phyloP scores from a whole-genome alignment of 2,113 vertebrate genomes.

The Albula goreensis region DNA sequence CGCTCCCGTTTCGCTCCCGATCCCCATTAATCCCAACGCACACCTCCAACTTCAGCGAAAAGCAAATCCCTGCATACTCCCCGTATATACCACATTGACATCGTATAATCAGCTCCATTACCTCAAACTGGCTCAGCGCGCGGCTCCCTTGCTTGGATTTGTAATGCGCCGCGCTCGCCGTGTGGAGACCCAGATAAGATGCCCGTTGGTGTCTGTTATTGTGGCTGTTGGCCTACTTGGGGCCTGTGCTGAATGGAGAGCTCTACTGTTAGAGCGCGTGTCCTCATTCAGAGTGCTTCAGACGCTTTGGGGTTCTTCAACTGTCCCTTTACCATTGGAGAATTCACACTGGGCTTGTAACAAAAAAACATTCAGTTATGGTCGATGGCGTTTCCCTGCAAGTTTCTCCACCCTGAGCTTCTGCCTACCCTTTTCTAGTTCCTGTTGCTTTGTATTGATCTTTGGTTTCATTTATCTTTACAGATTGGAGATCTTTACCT shows the following conservation, averaged over 20 bases:
- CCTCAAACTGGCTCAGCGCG: slow-evolving; percentile 6
- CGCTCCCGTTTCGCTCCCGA: slow-evolving; percentile 32
- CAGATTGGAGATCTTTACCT: too few species aligned
- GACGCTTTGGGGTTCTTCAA: neutral
- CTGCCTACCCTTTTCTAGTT: too few species aligned
- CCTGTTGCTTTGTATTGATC: too few species aligned
- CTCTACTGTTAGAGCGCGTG: neutral
- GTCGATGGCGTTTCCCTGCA: too few species aligned
- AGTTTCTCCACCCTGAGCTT: too few species aligned
- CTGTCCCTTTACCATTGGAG: too few species aligned
- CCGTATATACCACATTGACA: slow-evolving; percentile 12
- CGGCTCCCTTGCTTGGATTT: neutral
- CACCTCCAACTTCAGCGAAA: slow-evolving; percentile 8
- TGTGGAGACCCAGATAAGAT: slow-evolving; percentile 30
- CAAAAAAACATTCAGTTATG: too few species aligned
- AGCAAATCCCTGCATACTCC: slow-evolving; percentile 23
- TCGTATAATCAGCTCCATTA: slow-evolving; percentile 19
- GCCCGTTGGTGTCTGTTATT: neutral
- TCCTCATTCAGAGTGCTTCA: neutral
- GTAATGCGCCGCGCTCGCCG: neutral
- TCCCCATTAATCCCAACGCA: slow-evolving; percentile 43
- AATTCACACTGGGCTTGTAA: too few species aligned
- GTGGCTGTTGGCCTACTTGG: neutral
- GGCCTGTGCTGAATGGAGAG: neutral
- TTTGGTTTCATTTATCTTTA: too few species aligned